phyloP scores from a whole-genome alignment of 2,797 vertebrate species.

The Channa striata region DNA sequence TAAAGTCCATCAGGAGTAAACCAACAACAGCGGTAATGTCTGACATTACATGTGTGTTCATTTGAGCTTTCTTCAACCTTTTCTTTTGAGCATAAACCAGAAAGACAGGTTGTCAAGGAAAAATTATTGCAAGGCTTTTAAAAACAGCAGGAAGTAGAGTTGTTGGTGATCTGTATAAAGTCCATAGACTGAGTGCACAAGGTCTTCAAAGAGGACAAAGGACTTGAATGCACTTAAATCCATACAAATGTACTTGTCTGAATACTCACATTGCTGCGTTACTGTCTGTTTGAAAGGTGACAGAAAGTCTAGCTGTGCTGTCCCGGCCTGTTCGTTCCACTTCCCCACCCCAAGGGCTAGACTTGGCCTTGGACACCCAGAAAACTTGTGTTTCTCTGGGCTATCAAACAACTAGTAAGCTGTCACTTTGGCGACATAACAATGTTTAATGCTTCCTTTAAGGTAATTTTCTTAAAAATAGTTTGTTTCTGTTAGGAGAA shows the following conservation, averaged over 20 bases:
- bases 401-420: slow-evolving; percentile 85
- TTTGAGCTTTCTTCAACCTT: background rate
- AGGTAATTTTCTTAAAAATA: background rate
- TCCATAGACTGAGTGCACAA: background rate
- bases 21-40: slow-evolving; percentile 64
- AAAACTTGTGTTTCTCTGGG: slow-evolving; percentile 56
- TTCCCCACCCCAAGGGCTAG: slow-evolving; percentile 73
- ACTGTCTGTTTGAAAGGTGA: slow-evolving; percentile 57
- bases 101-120: background rate
- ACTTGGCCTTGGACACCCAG: slow-evolving; percentile 58
- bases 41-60: too few species aligned
- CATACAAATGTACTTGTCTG: slow-evolving; percentile 7
- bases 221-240: slow-evolving; percentile 4
- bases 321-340: slow-evolving; percentile 60
- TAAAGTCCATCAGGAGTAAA: slow-evolving; percentile 58
- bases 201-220: slow-evolving; percentile 39
- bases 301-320: slow-evolving; percentile 40
- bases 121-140: slow-evolving; percentile 14
- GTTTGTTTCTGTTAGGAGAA: slow-evolving; percentile 77
- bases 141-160: slow-evolving; percentile 31
- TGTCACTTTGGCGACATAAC: background rate
- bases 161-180: too few species aligned
- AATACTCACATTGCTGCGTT: slow-evolving; percentile 22
- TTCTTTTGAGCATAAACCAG: background rate
- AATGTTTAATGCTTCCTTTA: background rate